Evolutionary conservation across 2,113 vertebrate genomes (phyloP).

Genomic region (Oreochromis tanganicae): DNA sequence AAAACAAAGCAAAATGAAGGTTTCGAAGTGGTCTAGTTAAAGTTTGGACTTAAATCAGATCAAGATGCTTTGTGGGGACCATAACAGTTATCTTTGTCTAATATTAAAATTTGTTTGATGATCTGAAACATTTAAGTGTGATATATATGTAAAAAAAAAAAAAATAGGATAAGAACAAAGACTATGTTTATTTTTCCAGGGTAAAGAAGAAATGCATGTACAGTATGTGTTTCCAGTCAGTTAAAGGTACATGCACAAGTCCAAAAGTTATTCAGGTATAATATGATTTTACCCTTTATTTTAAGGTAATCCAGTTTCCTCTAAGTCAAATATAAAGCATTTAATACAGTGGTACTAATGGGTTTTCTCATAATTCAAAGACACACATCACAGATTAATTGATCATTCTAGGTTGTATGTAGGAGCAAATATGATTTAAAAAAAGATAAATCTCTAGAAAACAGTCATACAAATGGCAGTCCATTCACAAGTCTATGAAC

Average conservation of each 20-base stretch:
- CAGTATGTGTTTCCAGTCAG: neutral
- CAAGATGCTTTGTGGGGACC: too few relatives aligned
- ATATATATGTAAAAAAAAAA: neutral
- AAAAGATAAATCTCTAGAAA: neutral
- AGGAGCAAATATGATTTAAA: neutral
- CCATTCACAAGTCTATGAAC: neutral
- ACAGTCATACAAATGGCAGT: neutral
- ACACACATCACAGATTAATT: neutral
- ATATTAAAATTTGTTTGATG: neutral
- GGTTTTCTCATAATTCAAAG: neutral
- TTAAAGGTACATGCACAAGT: neutral
- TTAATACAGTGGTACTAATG: neutral
- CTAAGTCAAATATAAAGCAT: neutral
- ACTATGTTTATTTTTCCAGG: neutral
- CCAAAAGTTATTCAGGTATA: neutral
- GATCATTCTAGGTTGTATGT: neutral
- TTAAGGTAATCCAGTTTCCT: neutral
- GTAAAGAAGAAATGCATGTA: neutral
- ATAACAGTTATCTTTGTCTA: neutral
- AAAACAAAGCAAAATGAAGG: too few relatives aligned
- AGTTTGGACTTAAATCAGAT: too few relatives aligned
- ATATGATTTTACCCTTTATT: neutral
- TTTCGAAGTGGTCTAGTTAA: too few relatives aligned
- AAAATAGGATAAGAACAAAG: neutral
- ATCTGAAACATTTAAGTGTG: neutral